Evolutionary conservation across 2,113 vertebrate genomes (phyloP), one percentile per base, ranked within the genome.

Genomic region (Abramis brama): DNA sequence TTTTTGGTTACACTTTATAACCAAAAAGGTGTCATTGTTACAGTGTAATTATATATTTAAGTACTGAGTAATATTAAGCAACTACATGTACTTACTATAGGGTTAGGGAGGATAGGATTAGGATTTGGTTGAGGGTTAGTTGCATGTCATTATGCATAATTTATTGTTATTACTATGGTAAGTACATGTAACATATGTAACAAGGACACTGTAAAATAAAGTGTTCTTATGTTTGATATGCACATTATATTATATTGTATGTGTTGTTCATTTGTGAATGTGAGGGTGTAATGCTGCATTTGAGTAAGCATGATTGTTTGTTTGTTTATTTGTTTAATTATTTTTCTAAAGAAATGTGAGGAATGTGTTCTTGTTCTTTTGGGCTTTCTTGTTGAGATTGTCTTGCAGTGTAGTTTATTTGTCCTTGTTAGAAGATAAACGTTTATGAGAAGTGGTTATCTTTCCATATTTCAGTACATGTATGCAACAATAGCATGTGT

Each of bases 271-370:
- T 25, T 25, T 66, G n/a, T 30, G 25, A 47, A 25, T 64, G 57
- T 4, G 33, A 39, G 64, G 5, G 27, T 7, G 17, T 30, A 50
- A 19, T 52, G 25, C 5, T 82, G 62, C 79, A 50, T 68, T 68
- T 79, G n/a, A 80, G 2, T 45, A 80, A 6, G 78, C 78, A 80
- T 12, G 59, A 21, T 27, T 79, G 6, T 59, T 25, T 79, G 6
- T 59, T 25, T 39, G 52, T 57, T 12, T 52, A 15, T 52, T 62
- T 39, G 21, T 80, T 23, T 30, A n/a, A 45, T 79, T 15, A 2
- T 79, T 79, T 30, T 5, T 9, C 6, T 11, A 59, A 23, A 13
- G 5, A 60, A 60, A 45, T 60, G 15, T 52, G 21, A 60, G 33
- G 55, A 60, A 60, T 45, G 33, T 30, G 50, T 55, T 21, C 7